phyloP scores from a whole-genome alignment of 2,888 invertebrate genomes.

The Cancer borealis region DNA sequence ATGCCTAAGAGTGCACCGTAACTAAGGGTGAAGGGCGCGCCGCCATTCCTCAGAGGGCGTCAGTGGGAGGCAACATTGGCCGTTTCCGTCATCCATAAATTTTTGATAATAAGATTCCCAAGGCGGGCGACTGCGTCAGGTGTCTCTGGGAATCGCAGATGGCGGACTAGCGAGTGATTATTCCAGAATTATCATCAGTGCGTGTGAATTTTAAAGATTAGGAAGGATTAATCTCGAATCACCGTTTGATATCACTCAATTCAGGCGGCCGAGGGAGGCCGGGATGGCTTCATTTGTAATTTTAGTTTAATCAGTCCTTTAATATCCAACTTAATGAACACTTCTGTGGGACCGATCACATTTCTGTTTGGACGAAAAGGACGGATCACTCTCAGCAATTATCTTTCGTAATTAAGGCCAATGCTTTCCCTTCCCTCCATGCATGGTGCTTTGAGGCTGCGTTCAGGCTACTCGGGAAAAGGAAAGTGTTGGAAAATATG shows the following conservation, averaged over 20 bases:
- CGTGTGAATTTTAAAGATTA: constrained; percentile 26
- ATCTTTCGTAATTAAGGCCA: not conserved
- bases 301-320: constrained; percentile 45
- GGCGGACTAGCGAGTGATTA: constrained; percentile 38
- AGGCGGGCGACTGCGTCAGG: constrained; percentile 39
- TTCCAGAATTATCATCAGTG: constrained; percentile 52
- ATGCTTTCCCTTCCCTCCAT: not conserved
- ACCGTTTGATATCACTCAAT: constrained; percentile 38
- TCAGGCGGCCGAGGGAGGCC: not conserved
- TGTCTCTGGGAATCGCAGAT: constrained; percentile 30
- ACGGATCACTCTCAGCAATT: not conserved
- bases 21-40: not conserved
- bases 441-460: not conserved
- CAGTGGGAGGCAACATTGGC: not conserved
- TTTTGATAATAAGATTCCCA: constrained; percentile 39
- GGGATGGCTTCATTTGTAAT: constrained; percentile 13
- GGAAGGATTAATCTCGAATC: constrained; percentile 44
- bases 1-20: not conserved
- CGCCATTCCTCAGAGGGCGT: not conserved
- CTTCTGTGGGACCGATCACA: constrained; percentile 6
- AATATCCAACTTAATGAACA: constrained; percentile 30
- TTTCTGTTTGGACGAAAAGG: not conserved
- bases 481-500: not conserved
- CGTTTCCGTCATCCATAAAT: constrained; percentile 4
- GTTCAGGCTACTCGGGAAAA: too few species aligned